Evolutionary conservation across 2,888 invertebrate genomes (phyloP).

Genomic region (Cephus nigrinus): DNA sequence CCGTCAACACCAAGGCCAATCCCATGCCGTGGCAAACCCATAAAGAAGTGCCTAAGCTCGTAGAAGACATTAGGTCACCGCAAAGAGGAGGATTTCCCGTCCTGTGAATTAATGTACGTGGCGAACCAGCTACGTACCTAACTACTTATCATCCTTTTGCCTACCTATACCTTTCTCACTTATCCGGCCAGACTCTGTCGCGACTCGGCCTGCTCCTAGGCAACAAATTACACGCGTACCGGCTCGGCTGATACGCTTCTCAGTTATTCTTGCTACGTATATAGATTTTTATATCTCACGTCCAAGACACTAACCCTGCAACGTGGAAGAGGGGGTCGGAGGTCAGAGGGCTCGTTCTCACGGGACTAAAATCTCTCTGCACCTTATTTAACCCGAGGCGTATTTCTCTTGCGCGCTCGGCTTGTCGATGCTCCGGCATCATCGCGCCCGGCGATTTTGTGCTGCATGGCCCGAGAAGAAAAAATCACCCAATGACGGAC

Average conservation of each 20-base stretch:
- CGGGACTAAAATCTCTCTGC: not conserved
- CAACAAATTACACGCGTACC: not conserved
- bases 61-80: not conserved
- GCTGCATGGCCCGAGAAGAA: not conserved
- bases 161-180: not conserved
- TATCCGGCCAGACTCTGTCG: not conserved
- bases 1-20: not conserved
- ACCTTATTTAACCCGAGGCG: not conserved
- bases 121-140: not conserved
- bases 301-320: not conserved
- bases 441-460: not conserved
- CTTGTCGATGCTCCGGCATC: not conserved
- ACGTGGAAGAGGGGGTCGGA: not conserved
- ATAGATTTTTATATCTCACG: not conserved
- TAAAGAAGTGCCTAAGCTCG: not conserved
- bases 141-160: not conserved
- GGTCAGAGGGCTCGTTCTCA: not conserved
- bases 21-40: not conserved
- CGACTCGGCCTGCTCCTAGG: not conserved
- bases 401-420: slow-evolving; percentile 1
- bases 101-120: not conserved
- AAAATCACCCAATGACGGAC: not conserved
- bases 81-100: not conserved
- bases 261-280: not conserved
- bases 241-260: not conserved